Evolutionary conservation across 2,113 vertebrate genomes (phyloP).

Genomic region (Ascaphus truei): DNA sequence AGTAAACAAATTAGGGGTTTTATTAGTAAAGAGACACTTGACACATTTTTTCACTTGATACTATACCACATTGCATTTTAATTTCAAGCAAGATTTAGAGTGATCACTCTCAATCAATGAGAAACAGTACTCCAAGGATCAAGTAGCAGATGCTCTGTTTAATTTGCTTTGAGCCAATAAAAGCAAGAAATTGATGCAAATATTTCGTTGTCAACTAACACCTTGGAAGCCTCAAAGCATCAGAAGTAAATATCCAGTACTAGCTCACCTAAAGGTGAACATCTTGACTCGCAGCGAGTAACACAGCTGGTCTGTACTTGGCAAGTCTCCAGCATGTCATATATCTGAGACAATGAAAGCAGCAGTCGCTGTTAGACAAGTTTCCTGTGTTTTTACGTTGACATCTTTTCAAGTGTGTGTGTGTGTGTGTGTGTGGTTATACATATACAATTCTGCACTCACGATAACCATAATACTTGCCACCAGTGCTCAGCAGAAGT

Average conservation of each 20-base stretch:
- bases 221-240: background rate
- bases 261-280: background rate
- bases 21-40: background rate
- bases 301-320: background rate
- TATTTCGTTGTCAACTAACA: conserved; percentile 12
- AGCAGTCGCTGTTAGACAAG: background rate
- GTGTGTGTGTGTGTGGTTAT: background rate
- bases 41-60: background rate
- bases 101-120: background rate
- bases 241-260: background rate
- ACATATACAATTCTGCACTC: too few relatives aligned
- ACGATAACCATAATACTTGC: too few relatives aligned
- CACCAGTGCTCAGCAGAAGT: too few relatives aligned
- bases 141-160: conserved; percentile 1
- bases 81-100: conserved; percentile 1
- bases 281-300: background rate
- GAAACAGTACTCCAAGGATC: background rate
- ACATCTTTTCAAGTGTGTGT: too few relatives aligned
- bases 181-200: conserved; percentile 11
- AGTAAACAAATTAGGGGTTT: background rate
- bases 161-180: background rate
- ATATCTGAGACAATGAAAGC: background rate
- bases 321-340: background rate
- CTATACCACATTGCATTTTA: background rate
- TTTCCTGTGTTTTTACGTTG: background rate